Evolutionary conservation across 2,797 vertebrate genomes (phyloP).

Genomic region (Euthynnus affinis): DNA sequence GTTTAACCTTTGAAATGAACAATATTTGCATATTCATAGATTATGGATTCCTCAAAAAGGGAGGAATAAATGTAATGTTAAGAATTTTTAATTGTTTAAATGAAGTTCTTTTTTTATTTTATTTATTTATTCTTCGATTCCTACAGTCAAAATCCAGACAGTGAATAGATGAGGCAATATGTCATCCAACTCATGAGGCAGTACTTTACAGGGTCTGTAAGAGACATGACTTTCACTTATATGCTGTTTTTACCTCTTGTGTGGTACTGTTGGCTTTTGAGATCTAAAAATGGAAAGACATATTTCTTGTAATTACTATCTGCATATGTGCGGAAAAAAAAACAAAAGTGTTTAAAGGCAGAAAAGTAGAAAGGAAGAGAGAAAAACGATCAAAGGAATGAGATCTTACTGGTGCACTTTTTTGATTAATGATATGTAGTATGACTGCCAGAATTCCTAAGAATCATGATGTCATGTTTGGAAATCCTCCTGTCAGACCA

Average conservation of each 20-base stretch:
- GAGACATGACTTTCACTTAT: constrained; percentile 8
- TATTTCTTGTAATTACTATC: constrained; percentile 5
- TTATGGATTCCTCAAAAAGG: neutral
- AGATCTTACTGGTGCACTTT: constrained; percentile 16
- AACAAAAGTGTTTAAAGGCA: neutral
- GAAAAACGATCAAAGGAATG: constrained; percentile 20
- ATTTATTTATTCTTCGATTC: constrained; percentile 27
- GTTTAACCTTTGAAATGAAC: neutral
- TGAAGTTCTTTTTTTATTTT: neutral
- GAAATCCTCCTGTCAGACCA: constrained; percentile 78
- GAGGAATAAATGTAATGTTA: too few relatives aligned
- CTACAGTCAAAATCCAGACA: constrained; percentile 1
- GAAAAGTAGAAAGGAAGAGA: neutral
- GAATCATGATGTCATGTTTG: constrained; percentile 64
- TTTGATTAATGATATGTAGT: constrained; percentile 48
- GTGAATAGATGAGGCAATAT: constrained; percentile 27
- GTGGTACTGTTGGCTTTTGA: neutral
- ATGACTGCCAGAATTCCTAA: constrained; percentile 26
- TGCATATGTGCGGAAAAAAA: neutral
- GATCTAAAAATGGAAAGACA: constrained; percentile 10
- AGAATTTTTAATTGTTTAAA: too few relatives aligned
- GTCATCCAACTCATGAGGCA: constrained; percentile 27
- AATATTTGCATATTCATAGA: neutral
- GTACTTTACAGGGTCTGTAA: constrained; percentile 11
- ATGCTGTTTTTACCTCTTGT: constrained; percentile 1